A percentile compares a stretch with the other conserved stretches of the same genome.
These are phyloP conservation scores for Pararge aegeria DNA, from an alignment of 1,140 invertebrate genomes.

Conservation along the genomic window DNA sequence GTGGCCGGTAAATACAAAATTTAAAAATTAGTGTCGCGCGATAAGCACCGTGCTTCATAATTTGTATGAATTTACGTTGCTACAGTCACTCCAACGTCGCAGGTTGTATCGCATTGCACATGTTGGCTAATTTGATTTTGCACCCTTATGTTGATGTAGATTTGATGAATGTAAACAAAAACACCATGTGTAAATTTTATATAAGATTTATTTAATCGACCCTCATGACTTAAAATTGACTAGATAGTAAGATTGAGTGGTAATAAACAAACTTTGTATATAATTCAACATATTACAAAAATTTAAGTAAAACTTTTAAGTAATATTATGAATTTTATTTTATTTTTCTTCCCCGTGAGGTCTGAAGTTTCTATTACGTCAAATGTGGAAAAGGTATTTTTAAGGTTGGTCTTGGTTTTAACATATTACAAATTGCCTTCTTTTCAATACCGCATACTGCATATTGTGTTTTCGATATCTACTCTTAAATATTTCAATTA, in stretches of 20 bases:
- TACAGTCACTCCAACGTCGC: too few relatives aligned
- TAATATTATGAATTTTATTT: conserved; percentile 71
- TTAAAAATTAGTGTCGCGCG: too few relatives aligned
- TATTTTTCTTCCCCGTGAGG: conserved; percentile 46
- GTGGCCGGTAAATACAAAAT: too few relatives aligned
- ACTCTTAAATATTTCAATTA: not conserved
- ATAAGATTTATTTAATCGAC: conserved; percentile 74
- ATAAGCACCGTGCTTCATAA: too few relatives aligned
- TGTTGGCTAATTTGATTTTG: too few relatives aligned
- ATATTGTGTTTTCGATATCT: not conserved
- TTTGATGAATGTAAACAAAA: conserved; percentile 55
- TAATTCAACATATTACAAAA: conserved; percentile 75
- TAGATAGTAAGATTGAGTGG: conserved; percentile 70
- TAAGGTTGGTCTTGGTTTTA: conserved; percentile 7
- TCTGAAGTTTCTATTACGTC: conserved; percentile 54
- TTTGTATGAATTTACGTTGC: too few relatives aligned
- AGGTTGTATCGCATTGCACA: too few relatives aligned
- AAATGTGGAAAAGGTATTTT: conserved; percentile 16
- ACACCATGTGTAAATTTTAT: conserved; percentile 67
- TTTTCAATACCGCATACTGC: conserved; percentile 25
- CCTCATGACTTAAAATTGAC: conserved; percentile 70
- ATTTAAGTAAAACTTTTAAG: conserved; percentile 78
- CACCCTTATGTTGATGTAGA: conserved; percentile 53
- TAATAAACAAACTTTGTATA: conserved; percentile 71
- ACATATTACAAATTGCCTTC: conserved; percentile 18